Percentiles rank a stretch among this genome's conserved stretches.
These are phyloP conservation scores for Pachypanchax playfairii DNA, from an alignment of 2,113 vertebrate genomes.

Conservation along the genomic window DNA sequence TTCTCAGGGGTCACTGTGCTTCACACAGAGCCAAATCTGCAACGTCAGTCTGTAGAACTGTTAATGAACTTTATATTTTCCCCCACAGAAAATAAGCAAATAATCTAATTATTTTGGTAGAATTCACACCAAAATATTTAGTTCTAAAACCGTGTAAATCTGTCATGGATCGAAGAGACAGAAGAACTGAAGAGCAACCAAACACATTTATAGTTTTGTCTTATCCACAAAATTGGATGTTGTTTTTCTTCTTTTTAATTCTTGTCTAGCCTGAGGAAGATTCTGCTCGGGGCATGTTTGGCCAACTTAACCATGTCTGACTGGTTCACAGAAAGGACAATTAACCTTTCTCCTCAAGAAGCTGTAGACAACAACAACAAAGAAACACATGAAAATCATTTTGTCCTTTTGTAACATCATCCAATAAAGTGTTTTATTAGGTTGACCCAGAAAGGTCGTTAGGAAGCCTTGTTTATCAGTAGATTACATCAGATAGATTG, in stretches of 20 bases:
- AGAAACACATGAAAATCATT: constrained; percentile 1
- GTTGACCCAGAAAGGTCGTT: constrained; percentile 38
- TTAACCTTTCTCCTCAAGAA: constrained; percentile 62
- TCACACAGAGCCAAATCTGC: too few species aligned
- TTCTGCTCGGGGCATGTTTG: constrained; percentile 46
- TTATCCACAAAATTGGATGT: constrained; percentile 5
- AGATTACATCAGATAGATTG: constrained; percentile 12
- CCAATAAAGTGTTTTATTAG: constrained; percentile 32
- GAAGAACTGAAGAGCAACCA: neutral
- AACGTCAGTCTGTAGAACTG: too few species aligned
- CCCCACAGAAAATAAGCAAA: too few species aligned
- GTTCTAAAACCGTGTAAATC: neutral
- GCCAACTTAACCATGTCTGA: constrained; percentile 47
- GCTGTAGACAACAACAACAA: neutral
- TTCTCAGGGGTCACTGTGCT: too few species aligned
- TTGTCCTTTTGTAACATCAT: constrained; percentile 18
- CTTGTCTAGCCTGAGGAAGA: constrained; percentile 29
- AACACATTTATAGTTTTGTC: neutral
- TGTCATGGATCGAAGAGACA: neutral
- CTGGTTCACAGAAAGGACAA: constrained; percentile 41
- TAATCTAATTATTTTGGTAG: too few species aligned
- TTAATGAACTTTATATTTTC: too few species aligned
- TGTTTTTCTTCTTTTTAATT: constrained; percentile 40
- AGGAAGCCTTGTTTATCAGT: constrained; percentile 19
- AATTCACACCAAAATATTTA: too few species aligned